Evolutionary conservation across 2,797 vertebrate genomes (phyloP).

Genomic region (Melanotaenia maccullochi): DNA sequence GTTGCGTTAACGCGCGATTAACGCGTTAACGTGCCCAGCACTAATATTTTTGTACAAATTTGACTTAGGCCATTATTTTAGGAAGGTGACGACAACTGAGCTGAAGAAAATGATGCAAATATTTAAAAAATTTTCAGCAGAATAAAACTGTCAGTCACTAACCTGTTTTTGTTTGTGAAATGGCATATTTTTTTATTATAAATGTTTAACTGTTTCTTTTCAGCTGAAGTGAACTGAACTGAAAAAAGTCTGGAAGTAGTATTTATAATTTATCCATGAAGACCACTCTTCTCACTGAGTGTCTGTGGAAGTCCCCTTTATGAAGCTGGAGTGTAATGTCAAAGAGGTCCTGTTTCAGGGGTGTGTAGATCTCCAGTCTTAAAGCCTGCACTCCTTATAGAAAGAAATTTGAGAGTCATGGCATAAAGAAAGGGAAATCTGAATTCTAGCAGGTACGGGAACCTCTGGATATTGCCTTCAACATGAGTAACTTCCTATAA

Average conservation of each 20-base stretch:
- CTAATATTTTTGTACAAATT: too few species aligned
- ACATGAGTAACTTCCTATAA: not conserved
- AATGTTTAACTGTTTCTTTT: too few species aligned
- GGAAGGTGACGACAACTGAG: too few species aligned
- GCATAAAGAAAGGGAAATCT: not conserved
- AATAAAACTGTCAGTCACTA: too few species aligned
- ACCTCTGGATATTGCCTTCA: not conserved
- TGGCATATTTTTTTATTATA: too few species aligned
- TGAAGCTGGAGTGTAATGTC: not conserved
- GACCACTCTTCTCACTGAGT: not conserved
- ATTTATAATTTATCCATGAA: not conserved
- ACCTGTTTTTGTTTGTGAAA: too few species aligned
- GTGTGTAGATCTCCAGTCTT: not conserved
- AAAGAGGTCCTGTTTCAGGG: not conserved
- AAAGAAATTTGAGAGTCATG: not conserved
- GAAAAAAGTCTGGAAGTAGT: not conserved
- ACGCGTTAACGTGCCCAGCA: too few species aligned
- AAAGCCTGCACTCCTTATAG: not conserved
- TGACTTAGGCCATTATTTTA: too few species aligned
- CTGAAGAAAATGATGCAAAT: too few species aligned
- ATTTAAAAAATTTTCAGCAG: too few species aligned
- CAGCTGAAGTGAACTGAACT: too few species aligned
- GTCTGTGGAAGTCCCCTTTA: not conserved
- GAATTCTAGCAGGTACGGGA: not conserved
- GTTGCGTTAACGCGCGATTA: too few species aligned